Evolutionary conservation across 1,140 invertebrate genomes (phyloP).

Genomic region (Calephelis nemesis): DNA sequence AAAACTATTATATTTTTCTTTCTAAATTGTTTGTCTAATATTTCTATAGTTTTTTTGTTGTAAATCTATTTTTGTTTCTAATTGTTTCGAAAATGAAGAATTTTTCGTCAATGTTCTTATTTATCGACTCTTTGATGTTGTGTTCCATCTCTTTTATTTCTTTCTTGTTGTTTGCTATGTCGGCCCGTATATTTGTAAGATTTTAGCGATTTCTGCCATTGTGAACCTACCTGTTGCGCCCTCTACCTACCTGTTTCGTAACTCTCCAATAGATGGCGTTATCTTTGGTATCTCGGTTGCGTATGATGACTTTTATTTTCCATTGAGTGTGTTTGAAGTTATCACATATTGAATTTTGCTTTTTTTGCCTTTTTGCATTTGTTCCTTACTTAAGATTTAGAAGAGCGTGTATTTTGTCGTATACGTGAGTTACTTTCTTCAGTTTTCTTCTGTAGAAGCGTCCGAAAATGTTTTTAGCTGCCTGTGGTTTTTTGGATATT

Average conservation of each 20-base stretch:
- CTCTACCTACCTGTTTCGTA: neutral
- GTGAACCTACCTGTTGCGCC: neutral
- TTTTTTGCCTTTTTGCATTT: too few relatives aligned
- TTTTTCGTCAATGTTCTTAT: constrained; percentile 35
- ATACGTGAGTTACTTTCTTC: neutral
- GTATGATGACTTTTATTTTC: too few relatives aligned
- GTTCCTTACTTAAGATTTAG: too few relatives aligned
- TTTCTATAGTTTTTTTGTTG: constrained; percentile 12
- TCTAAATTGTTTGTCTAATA: too few relatives aligned
- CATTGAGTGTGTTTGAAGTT: too few relatives aligned
- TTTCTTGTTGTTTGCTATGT: constrained; percentile 26
- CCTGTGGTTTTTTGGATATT: constrained; percentile 2
- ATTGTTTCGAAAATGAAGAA: constrained; percentile 23
- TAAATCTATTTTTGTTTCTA: constrained; percentile 34
- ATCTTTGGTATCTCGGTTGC: neutral
- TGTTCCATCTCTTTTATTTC: constrained; percentile 34
- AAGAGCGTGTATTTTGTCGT: neutral
- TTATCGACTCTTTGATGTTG: constrained; percentile 32
- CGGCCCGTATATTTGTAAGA: constrained; percentile 29
- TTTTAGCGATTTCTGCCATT: constrained; percentile 29
- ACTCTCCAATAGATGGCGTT: neutral
- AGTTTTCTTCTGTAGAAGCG: neutral
- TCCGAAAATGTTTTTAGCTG: neutral
- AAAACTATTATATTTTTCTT: too few relatives aligned
- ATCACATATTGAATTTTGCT: too few relatives aligned